These are phyloP conservation scores for Eubasilissa regina DNA, from an alignment of 1,140 invertebrate species.

Conservation along the genomic window DNA sequence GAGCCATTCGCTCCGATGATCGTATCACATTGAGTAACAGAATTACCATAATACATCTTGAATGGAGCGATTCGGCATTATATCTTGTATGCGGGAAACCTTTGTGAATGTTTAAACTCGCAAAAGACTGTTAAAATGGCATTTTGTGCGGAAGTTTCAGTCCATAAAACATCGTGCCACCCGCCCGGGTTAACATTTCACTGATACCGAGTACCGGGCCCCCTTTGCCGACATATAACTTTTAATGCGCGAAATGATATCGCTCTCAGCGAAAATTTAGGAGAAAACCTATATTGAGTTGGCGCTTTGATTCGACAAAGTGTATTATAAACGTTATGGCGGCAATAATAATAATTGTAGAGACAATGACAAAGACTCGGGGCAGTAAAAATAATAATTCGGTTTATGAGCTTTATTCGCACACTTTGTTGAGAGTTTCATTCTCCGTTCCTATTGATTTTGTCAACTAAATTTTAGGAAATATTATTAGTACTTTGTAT, in stretches of 20 bases:
- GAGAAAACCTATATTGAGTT: conserved; percentile 21
- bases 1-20: neutral
- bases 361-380: conserved; percentile 46
- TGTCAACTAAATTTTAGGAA: no score
- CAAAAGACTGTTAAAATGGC: conserved; percentile 53
- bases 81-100: conserved; percentile 41
- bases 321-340: conserved; percentile 50
- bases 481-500: no score
- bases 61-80: conserved; percentile 40
- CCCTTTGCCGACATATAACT: conserved; percentile 42
- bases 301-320: conserved; percentile 43
- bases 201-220: conserved; percentile 24
- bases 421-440: conserved; percentile 1
- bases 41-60: conserved; percentile 42
- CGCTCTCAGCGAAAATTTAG: conserved; percentile 40
- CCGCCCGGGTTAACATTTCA: conserved; percentile 39
- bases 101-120: conserved; percentile 52
- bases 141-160: conserved; percentile 50
- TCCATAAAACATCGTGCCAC: conserved; percentile 50
- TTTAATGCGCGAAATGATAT: conserved; percentile 49
- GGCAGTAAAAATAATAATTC: conserved; percentile 54
- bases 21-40: conserved; percentile 7
- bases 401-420: conserved; percentile 24
- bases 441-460: neutral
- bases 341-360: conserved; percentile 49